These are phyloP conservation scores for Ceratosolen fusciceps DNA, from an alignment of 1,140 invertebrate species.

Conservation along the genomic window DNA sequence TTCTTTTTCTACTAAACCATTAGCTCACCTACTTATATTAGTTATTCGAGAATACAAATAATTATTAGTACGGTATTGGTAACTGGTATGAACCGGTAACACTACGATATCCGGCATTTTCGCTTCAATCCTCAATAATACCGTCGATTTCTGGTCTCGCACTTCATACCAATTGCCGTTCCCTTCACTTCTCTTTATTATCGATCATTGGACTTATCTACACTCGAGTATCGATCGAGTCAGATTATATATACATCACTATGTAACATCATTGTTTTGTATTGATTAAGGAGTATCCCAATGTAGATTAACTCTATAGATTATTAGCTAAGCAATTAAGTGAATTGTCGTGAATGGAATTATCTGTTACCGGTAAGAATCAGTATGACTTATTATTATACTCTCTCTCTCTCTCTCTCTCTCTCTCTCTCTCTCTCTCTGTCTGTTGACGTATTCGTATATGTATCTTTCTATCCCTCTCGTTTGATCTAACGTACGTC, in stretches of 20 bases:
- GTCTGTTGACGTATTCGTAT: neutral
- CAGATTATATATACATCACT: no score
- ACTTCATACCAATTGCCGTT: neutral
- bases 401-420: no score
- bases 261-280: neutral
- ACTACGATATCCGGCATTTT: neutral
- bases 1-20: neutral
- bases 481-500: neutral
- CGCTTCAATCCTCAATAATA: neutral
- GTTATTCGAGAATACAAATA: neutral
- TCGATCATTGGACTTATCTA: neutral
- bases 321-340: neutral
- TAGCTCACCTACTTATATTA: neutral
- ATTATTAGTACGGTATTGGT: neutral
- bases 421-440: no score
- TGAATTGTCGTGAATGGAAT: neutral
- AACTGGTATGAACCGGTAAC: neutral
- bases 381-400: neutral
- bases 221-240: neutral
- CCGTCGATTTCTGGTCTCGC: neutral
- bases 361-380: neutral
- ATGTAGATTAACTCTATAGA: neutral
- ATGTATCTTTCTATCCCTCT: neutral
- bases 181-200: neutral
- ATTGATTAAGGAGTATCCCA: neutral